Conservation (phyloP, 2,113 vertebrate species). For the Aviceda subcristata region DNA sequence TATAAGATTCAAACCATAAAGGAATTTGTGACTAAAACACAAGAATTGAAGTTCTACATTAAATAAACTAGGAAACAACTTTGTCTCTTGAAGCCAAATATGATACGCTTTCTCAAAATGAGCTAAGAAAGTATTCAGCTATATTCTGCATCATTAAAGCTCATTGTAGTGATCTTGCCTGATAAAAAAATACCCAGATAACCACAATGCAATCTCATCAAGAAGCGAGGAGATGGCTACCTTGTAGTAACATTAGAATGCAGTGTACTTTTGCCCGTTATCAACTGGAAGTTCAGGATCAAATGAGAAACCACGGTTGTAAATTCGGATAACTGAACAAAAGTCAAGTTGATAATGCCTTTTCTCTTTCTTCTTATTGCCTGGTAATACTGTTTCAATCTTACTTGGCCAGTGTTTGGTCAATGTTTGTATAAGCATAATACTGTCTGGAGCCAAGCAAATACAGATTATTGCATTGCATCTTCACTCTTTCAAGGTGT, state of each 20-base stretch:
- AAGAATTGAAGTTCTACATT: not conserved
- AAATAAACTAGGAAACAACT: not conserved
- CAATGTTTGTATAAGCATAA: not conserved
- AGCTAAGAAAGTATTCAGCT: not conserved
- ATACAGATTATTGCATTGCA: not conserved
- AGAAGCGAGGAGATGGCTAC: not conserved
- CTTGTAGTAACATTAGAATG: not conserved
- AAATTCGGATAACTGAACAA: constrained; percentile 11
- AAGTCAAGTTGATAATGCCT: constrained; percentile 34
- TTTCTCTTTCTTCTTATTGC: not conserved
- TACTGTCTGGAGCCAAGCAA: not conserved
- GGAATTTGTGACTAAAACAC: not conserved
- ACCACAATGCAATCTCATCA: not conserved
- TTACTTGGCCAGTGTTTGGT: not conserved
- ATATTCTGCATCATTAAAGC: not conserved
- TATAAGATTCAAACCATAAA: not conserved
- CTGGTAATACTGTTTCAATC: not conserved
- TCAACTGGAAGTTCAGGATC: not conserved
- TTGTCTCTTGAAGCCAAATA: not conserved
- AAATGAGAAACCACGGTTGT: not conserved
- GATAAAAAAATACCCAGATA: not conserved
- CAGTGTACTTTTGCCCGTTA: not conserved
- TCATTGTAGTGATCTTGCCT: not conserved
- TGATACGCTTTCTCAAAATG: not conserved
- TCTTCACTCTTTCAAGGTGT: not conserved